Evolutionary conservation across 2,113 vertebrate genomes (phyloP).

Genomic region (Peromyscus leucopus): DNA sequence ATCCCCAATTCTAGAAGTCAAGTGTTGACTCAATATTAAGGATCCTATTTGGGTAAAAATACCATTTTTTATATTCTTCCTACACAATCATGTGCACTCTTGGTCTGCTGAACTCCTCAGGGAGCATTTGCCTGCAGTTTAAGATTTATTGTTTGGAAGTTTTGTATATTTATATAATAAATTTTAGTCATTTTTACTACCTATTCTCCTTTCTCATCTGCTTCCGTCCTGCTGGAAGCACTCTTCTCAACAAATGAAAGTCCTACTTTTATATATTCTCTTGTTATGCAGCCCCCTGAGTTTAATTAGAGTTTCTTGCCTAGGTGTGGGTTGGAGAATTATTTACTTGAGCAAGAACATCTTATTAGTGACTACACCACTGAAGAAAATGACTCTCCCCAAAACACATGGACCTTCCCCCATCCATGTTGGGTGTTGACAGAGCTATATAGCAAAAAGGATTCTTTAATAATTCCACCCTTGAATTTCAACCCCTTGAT

Average conservation of each 20-base stretch:
- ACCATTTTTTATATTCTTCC: not conserved
- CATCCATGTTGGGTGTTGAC: not conserved
- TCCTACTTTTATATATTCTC: not conserved
- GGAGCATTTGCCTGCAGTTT: not conserved
- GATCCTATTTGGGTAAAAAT: not conserved
- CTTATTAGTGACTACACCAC: not conserved
- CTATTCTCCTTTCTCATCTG: not conserved
- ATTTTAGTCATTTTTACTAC: not conserved
- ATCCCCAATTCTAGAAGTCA: not conserved
- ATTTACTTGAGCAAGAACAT: not conserved
- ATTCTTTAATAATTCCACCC: not conserved
- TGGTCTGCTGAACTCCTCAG: not conserved
- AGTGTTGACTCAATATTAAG: not conserved
- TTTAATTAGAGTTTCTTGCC: not conserved
- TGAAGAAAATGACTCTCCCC: not conserved
- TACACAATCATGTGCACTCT: not conserved
- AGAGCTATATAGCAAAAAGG: not conserved
- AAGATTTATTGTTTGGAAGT: not conserved
- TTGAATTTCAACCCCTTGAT: not conserved
- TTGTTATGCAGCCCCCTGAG: not conserved
- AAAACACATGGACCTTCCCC: not conserved
- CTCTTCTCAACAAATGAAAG: not conserved
- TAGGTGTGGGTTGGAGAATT: not conserved
- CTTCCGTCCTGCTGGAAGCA: fast-evolving
- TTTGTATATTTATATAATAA: not conserved